Evolutionary conservation across 2,113 vertebrate genomes (phyloP).

Genomic region (Engystomops pustulosus): DNA sequence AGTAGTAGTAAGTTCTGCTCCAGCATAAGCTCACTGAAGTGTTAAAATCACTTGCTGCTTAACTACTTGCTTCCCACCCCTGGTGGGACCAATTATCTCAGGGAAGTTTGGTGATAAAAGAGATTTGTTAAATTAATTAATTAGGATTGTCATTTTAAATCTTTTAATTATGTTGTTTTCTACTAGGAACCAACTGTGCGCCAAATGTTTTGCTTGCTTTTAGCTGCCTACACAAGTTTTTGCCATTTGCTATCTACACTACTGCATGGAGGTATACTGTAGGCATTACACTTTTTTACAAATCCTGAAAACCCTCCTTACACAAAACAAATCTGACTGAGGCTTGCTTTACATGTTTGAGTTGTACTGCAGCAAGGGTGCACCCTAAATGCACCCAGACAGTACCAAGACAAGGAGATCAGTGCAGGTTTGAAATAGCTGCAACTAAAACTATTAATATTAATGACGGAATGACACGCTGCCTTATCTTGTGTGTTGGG

Average conservation of each 20-base stretch:
- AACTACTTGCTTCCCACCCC: background rate
- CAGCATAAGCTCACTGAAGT: background rate
- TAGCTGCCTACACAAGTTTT: background rate
- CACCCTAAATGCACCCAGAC: too few relatives aligned
- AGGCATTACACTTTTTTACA: too few relatives aligned
- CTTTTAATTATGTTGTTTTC: constrained; percentile 9
- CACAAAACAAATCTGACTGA: too few relatives aligned
- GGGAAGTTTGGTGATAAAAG: background rate
- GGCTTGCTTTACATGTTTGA: too few relatives aligned
- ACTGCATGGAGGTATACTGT: background rate
- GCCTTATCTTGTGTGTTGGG: too few relatives aligned
- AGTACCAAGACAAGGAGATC: too few relatives aligned
- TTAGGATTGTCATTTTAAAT: constrained; percentile 1
- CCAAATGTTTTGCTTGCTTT: constrained; percentile 10
- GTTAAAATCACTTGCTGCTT: background rate
- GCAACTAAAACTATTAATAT: too few relatives aligned
- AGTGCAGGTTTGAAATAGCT: too few relatives aligned
- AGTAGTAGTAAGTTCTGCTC: background rate
- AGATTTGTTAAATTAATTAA: constrained; percentile 9
- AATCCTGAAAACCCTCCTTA: too few relatives aligned
- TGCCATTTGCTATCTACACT: background rate
- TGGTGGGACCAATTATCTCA: background rate
- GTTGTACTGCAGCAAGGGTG: too few relatives aligned
- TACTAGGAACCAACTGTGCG: background rate
- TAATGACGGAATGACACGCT: too few relatives aligned